Conservation (phyloP, 2,113 vertebrate species). For the Grallaria varia region DNA sequence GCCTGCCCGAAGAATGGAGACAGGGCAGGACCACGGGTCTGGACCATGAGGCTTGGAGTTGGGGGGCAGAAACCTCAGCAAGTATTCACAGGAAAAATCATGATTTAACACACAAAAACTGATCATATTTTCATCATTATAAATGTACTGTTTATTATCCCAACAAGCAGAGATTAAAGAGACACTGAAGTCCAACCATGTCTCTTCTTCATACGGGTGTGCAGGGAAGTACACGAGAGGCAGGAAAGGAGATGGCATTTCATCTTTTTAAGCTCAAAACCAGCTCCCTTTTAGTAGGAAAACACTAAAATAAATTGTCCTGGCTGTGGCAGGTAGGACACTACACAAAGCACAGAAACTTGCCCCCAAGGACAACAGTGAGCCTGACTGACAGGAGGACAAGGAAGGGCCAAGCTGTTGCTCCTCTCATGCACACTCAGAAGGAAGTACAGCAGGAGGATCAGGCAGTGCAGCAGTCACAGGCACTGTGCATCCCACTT, state of each 20-base stretch:
- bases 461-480: not conserved
- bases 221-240: not conserved
- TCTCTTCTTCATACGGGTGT: accelerated
- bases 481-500: not conserved
- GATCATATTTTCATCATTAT: not conserved
- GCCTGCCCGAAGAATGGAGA: not conserved
- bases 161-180: not conserved
- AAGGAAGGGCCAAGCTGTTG: not conserved
- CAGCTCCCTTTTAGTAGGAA: not conserved
- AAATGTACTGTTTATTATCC: not conserved
- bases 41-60: not conserved
- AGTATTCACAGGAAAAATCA: not conserved
- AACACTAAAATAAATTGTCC: not conserved
- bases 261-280: not conserved
- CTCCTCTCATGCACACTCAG: accelerated
- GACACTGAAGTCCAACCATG: not conserved
- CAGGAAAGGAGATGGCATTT: not conserved
- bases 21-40: accelerated
- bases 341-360: not conserved
- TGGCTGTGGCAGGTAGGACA: not conserved
- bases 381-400: not conserved
- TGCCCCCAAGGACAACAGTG: not conserved
- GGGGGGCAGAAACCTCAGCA: not conserved
- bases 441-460: not conserved
- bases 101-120: not conserved